These are phyloP conservation scores for Cosmopolites sordidus DNA, from an alignment of 2,888 invertebrate genomes.

Conservation along the genomic window DNA sequence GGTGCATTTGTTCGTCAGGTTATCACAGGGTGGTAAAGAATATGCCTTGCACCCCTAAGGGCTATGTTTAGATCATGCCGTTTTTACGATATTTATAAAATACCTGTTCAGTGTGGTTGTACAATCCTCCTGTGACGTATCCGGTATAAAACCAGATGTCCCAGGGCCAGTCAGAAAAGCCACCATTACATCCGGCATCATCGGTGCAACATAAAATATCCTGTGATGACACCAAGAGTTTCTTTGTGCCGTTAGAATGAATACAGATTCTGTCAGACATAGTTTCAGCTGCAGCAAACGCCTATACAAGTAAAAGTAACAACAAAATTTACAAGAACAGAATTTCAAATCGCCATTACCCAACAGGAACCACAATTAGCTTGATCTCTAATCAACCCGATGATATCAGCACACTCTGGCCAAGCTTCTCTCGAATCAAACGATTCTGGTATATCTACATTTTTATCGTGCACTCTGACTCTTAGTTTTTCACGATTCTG, in stretches of 20 bases:
- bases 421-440: no score
- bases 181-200: conserved; percentile 60
- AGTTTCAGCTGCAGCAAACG: no score
- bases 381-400: background rate
- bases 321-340: conserved; percentile 29
- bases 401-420: no score
- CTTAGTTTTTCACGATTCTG: no score
- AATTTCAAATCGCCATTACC: background rate
- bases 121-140: conserved; percentile 80
- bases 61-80: no score
- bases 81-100: no score
- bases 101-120: no score
- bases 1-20: conserved; percentile 18
- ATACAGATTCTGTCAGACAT: no score
- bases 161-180: conserved; percentile 76
- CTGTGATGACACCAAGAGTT: conserved; percentile 51
- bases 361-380: background rate
- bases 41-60: conserved; percentile 23
- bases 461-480: background rate
- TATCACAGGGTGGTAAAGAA: conserved; percentile 23
- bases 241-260: no score
- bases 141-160: conserved; percentile 72
- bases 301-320: conserved; percentile 83
- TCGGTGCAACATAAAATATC: conserved; percentile 13
- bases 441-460: no score